Evolutionary conservation across 2,113 vertebrate species (phyloP), one percentile per base, ranked within the genome.

Genomic region (Saccopteryx leptura): DNA sequence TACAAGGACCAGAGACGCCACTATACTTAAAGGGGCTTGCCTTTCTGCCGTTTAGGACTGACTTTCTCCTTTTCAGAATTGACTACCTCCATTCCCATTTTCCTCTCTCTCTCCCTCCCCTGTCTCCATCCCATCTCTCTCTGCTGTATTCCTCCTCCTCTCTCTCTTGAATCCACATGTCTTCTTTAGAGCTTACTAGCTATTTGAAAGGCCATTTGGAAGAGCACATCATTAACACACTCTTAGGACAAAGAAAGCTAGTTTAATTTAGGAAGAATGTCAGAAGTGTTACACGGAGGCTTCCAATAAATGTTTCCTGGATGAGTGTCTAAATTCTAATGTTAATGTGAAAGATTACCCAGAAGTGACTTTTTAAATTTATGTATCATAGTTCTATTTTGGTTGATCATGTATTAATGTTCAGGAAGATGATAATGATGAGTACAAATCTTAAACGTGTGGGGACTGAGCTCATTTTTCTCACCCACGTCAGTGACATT

Each of bases 101-200:
- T 14, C 0, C 9, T 9, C 9, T 2, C 10, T 28, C 54, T 9
- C 12, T 15, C 1, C 18, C 13, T 17, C 7, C 0, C 0, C 39
- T 39, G 39, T 39, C 39, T 39, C 39, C 39, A 39, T 9, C 3
- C 10, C 33, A 0, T 50, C 15, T 15, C 21, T 17, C 61, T 69
- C 5, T 7, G 7, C 0, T 4, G 10, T 11, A 11, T 3, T n/a
- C 13, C 50, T 75, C 0, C 0, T 83, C n/a, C 14, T 50, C 19
- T 33, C 50, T 24, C 8, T 14, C 15, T 39, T 52, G 1, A 66
- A 23, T 8, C 10, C 28, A 7, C 4, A 15, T 4, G 9, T 31
- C 11, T 80, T 83, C 26, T 87, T 63, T 54, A 39, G 48, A 89
- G 46, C 28, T 91, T 50, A 39, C 13, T 92, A 33, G 58, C 58